phyloP scores from a whole-genome alignment of 2,888 invertebrate species.

The Phyllotreta striolata region DNA sequence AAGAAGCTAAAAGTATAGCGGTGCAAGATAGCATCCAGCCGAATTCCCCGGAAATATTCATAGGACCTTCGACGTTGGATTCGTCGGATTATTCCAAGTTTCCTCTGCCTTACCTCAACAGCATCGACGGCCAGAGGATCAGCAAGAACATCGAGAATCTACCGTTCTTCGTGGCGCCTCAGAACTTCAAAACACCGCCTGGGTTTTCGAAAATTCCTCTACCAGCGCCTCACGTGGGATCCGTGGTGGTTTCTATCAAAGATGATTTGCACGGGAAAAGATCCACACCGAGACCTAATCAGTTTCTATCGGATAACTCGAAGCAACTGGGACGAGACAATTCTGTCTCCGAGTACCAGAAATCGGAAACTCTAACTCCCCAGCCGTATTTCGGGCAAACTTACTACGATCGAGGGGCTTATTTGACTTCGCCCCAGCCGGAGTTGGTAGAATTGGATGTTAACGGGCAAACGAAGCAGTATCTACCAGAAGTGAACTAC shows the following conservation, averaged over 20 bases:
- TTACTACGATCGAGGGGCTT: constrained; percentile 25
- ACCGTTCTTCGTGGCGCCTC: constrained; percentile 86
- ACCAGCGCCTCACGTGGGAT: constrained; percentile 87
- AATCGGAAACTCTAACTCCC: constrained; percentile 23
- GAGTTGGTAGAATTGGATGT: constrained; percentile 29
- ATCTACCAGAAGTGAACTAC: constrained; percentile 14
- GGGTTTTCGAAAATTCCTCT: constrained; percentile 87
- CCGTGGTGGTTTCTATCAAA: constrained; percentile 71
- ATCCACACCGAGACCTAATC: constrained; percentile 32
- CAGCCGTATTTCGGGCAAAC: constrained; percentile 28
- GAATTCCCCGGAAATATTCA: constrained; percentile 78
- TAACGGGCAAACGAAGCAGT: constrained; percentile 27
- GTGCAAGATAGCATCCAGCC: constrained; percentile 79
- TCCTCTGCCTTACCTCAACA: constrained; percentile 83
- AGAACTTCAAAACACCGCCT: constrained; percentile 83
- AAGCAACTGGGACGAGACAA: constrained; percentile 9
- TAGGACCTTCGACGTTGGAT: constrained; percentile 79
- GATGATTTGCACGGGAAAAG: constrained; percentile 42
- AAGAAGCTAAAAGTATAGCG: constrained; percentile 76
- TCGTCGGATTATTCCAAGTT: constrained; percentile 80
- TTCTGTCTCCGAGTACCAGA: constrained; percentile 12
- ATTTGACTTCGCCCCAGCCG: constrained; percentile 27
- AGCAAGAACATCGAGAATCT: constrained; percentile 77
- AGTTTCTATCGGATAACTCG: constrained; percentile 23
- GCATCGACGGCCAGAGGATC: constrained; percentile 71